phyloP scores from a whole-genome alignment of 2,888 invertebrate genomes.

The Nymphalis polychloros region DNA sequence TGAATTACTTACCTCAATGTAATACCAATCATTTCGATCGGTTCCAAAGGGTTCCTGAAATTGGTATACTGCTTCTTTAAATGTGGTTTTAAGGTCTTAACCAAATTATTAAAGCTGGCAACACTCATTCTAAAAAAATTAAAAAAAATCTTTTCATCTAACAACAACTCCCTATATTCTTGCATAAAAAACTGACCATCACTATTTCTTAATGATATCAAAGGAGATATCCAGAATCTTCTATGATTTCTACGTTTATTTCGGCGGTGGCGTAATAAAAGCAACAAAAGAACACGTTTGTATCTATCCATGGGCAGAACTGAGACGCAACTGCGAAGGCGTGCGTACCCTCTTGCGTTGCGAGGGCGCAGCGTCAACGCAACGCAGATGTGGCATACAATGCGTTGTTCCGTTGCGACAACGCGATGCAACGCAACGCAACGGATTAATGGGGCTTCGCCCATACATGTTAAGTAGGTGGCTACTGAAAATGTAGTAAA shows the following conservation, averaged over 20 bases:
- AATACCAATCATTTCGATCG: conserved; percentile 39
- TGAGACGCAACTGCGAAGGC: conserved; percentile 4
- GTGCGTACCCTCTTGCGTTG: conserved; percentile 4
- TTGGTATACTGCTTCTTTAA: conserved; percentile 37
- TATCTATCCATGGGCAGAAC: conserved; percentile 38
- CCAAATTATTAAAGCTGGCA: background rate
- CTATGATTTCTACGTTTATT: conserved; percentile 43
- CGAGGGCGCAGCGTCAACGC: conserved; percentile 19
- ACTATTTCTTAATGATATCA: conserved; percentile 38
- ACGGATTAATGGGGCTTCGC: background rate
- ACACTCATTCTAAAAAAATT: conserved; percentile 9
- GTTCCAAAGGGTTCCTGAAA: conserved; percentile 38
- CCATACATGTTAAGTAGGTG: too few species aligned
- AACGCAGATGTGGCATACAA: conserved; percentile 39
- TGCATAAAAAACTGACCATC: conserved; percentile 40
- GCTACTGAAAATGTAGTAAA: too few species aligned
- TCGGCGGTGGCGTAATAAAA: conserved; percentile 45
- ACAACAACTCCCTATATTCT: conserved; percentile 43
- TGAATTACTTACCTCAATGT: conserved; percentile 38
- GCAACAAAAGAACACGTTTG: conserved; percentile 41
- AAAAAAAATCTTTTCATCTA: conserved; percentile 37
- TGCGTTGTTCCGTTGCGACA: conserved; percentile 40
- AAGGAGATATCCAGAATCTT: conserved; percentile 42
- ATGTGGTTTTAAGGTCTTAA: conserved; percentile 32
- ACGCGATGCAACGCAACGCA: conserved; percentile 35